Evolutionary conservation across 2,888 invertebrate genomes (phyloP), one percentile per base, ranked within the genome.

Genomic region (Monopis laevigella): DNA sequence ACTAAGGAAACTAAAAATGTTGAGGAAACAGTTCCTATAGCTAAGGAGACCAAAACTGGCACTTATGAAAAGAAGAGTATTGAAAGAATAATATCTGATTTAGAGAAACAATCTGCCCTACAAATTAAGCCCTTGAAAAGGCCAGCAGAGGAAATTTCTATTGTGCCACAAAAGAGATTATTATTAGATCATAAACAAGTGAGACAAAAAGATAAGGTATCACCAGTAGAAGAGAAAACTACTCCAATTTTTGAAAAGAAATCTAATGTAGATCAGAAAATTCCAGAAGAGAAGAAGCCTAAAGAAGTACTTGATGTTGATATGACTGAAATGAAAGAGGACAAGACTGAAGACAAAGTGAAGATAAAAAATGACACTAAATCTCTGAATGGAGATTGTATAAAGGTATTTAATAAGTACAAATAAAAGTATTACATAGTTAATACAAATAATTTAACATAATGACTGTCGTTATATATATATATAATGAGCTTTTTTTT

Each of bases 381-480:
- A 42, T 58, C 75, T 12, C 53, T 75, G 45, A 78, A 78, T 59
- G 78, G 78, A 44, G 77, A 78, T 53, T 51, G 75, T 41, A 41
- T 50, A 40, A 78, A 75, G 68, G 73, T 70, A 57, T 10, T 6
- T 29, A 24, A 10, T n/a, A n/a, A n/a, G n/a, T n/a, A n/a, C n/a
- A n/a, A n/a, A n/a, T n/a, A 24, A 24, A 24, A 6, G 10, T 24
- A 24, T 24, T 24, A 24, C 10, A 10, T 24, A 24, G 6, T 24
- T 24, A 24, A 24, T 24, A 7, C n/a, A n/a, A n/a, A n/a, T n/a
- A n/a, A n/a, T n/a, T n/a, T n/a, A n/a, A n/a, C n/a, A n/a, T n/a
- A n/a, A n/a, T n/a, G n/a, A n/a, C n/a, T n/a, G n/a, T n/a, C n/a
- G n/a, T n/a, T n/a, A n/a, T n/a, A n/a, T n/a, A n/a, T n/a, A n/a